These are phyloP conservation scores for Pomatostomus ruficeps DNA, from an alignment of 2,113 vertebrate genomes.

Conservation along the genomic window DNA sequence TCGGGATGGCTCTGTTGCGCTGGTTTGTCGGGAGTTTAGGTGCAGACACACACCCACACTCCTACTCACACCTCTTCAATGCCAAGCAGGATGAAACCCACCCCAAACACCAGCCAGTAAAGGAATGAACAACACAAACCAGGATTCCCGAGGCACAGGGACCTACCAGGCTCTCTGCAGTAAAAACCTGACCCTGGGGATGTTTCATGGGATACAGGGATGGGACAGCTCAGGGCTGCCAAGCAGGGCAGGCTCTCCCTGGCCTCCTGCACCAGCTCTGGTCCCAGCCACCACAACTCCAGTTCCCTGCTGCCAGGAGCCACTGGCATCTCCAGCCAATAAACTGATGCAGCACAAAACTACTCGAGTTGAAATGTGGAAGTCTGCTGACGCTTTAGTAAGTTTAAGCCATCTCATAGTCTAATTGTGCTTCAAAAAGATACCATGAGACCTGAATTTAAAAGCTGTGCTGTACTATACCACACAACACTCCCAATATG, in stretches of 20 bases:
- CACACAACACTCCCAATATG: fast-evolving
- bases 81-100: neutral
- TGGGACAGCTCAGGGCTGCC: neutral
- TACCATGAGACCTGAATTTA: neutral
- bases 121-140: neutral
- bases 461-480: neutral
- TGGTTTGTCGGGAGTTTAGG: neutral
- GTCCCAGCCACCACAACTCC: neutral
- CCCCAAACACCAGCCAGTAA: neutral
- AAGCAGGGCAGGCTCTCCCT: neutral
- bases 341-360: neutral
- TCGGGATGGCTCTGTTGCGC: neutral
- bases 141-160: neutral
- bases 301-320: neutral
- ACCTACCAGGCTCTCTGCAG: neutral
- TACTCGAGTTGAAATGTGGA: fast-evolving
- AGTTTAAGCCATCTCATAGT: neutral
- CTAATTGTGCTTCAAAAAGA: neutral
- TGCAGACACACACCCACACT: neutral
- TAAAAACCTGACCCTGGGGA: neutral
- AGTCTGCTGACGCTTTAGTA: neutral
- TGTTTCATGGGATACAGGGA: neutral
- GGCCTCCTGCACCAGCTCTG: neutral
- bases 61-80: neutral
- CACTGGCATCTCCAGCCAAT: neutral